Conservation (phyloP, 2,113 vertebrate genomes). For the Danionella cerebrum region DNA sequence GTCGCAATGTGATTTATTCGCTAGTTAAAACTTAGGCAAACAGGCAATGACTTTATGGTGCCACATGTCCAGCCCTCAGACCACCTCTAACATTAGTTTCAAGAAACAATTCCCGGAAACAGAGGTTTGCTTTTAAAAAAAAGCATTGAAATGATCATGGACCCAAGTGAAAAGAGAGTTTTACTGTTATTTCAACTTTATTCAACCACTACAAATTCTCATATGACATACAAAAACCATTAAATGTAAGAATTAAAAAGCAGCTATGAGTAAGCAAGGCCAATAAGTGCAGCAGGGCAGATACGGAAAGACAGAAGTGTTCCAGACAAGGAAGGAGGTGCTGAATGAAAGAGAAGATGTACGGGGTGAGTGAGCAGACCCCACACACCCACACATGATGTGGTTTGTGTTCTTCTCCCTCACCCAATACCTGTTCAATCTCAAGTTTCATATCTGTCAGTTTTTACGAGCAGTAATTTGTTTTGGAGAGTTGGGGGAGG, state of each 20-base stretch:
- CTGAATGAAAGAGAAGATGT: constrained; percentile 3
- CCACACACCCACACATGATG: constrained; percentile 1
- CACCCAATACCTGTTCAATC: neutral
- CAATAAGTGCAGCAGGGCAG: neutral
- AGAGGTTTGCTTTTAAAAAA: no score
- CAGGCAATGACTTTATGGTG: no score
- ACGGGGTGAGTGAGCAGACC: neutral
- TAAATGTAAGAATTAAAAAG: neutral
- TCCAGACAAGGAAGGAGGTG: neutral
- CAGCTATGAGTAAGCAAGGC: neutral
- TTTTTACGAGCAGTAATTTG: constrained; percentile 33
- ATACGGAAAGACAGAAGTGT: neutral
- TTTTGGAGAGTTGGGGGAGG: constrained; percentile 13
- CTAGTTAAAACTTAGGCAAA: no score
- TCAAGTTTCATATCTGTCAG: constrained; percentile 31
- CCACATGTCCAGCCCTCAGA: no score
- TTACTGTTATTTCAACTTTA: no score
- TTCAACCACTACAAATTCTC: no score
- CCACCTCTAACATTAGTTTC: no score
- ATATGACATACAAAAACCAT: neutral
- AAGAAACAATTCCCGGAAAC: no score
- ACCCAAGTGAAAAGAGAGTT: no score
- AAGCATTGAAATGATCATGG: no score
- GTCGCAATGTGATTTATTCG: no score
- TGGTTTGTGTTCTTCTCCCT: neutral